A percentile compares a stretch with the other conserved stretches of the same genome.
These are phyloP conservation scores for Oreochromis grahami DNA, from an alignment of 2,797 vertebrate species.

Conservation along the genomic window DNA sequence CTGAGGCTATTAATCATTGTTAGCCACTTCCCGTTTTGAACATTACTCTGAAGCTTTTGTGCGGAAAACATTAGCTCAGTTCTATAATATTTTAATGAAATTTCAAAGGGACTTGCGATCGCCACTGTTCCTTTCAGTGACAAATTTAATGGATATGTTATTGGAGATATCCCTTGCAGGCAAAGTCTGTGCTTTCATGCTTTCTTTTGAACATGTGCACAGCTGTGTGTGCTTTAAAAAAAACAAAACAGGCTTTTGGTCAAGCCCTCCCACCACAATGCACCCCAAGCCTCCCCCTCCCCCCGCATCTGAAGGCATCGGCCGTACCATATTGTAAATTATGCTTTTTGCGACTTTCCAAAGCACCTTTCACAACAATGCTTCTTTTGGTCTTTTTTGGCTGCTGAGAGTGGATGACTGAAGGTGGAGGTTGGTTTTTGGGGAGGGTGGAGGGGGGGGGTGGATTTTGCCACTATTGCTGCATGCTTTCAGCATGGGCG, in stretches of 20 bases:
- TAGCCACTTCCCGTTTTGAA: constrained; percentile 35
- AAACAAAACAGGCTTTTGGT: constrained; percentile 18
- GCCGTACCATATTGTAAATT: constrained; percentile 26
- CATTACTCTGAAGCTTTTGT: neutral
- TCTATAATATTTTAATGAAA: neutral
- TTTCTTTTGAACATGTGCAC: constrained; percentile 51
- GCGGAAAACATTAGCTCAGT: neutral
- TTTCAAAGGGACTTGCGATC: neutral
- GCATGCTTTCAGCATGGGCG: constrained; percentile 39
- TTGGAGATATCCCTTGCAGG: constrained; percentile 17
- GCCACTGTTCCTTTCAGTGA: neutral
- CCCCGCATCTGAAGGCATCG: constrained; percentile 21
- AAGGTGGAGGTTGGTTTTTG: neutral
- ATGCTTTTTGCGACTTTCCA: constrained; percentile 24
- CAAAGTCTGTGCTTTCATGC: constrained; percentile 37
- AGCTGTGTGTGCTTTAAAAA: constrained; percentile 47
- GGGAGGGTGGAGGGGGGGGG: neutral
- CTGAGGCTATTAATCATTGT: constrained; percentile 62
- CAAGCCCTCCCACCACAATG: neutral
- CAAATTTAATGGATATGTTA: constrained; percentile 15
- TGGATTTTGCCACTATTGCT: constrained; percentile 6
- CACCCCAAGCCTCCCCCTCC: rapidly evolving
- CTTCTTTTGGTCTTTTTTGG: constrained; percentile 62
- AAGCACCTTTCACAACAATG: constrained; percentile 63
- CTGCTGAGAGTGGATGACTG: constrained; percentile 6